A percentile compares a stretch with the other conserved stretches of the same genome.
Conservation (phyloP, 2,113 vertebrate species). For the Hydrolagus affinis region DNA sequence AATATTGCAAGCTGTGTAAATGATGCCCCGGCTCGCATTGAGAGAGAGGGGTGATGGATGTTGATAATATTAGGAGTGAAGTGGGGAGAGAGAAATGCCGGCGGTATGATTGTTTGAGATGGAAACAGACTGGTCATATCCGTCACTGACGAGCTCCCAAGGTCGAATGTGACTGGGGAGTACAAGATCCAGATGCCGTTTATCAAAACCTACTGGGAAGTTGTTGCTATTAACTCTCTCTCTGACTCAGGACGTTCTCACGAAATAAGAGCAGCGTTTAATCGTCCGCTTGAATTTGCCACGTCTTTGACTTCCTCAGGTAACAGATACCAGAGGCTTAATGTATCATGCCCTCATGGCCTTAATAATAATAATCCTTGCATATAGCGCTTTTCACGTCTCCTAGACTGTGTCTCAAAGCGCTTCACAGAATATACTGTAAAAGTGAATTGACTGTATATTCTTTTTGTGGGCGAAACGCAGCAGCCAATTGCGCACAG, state of each 20-base stretch:
- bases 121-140: neutral
- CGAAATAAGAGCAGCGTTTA: neutral
- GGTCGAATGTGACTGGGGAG: neutral
- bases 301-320: too few relatives aligned
- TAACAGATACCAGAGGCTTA: too few relatives aligned
- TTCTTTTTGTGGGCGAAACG: too few relatives aligned
- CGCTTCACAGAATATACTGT: too few relatives aligned
- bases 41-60: conserved; percentile 17
- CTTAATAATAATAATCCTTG: too few relatives aligned
- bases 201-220: conserved; percentile 2
- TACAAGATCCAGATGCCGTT: neutral
- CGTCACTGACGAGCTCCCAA: neutral
- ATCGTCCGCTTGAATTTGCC: neutral
- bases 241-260: conserved; percentile 19
- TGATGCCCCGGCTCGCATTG: conserved; percentile 28
- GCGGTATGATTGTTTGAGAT: conserved; percentile 11
- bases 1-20: conserved; percentile 33
- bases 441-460: too few relatives aligned
- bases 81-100: neutral
- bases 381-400: too few relatives aligned
- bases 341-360: too few relatives aligned
- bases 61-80: neutral
- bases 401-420: too few relatives aligned
- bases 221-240: conserved; percentile 27
- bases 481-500: too few relatives aligned